phyloP scores from a whole-genome alignment of 2,888 invertebrate genomes.

The Ichneumon xanthorius region DNA sequence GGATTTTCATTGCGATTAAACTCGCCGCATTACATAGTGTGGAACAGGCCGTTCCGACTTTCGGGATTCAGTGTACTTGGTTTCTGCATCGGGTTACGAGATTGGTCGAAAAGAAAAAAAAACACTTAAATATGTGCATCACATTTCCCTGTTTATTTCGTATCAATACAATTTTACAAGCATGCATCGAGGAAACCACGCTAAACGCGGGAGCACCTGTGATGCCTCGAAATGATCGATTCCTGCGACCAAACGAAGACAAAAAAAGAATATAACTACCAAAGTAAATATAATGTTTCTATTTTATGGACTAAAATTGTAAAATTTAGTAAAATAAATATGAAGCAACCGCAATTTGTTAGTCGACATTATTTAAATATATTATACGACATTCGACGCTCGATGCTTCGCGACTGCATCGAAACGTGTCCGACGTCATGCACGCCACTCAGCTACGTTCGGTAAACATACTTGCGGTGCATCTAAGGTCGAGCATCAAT shows the following conservation, averaged over 20 bases:
- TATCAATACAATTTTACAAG: conserved; percentile 38
- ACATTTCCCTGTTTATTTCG: conserved; percentile 47
- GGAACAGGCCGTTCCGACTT: no score
- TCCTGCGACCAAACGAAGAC: conserved; percentile 43
- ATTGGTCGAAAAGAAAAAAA: background rate
- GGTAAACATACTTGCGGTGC: conserved; percentile 17
- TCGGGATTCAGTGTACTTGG: background rate
- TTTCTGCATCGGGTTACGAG: background rate
- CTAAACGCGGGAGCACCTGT: background rate
- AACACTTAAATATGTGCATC: conserved; percentile 27
- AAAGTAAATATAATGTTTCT: conserved; percentile 45
- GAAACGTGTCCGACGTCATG: background rate
- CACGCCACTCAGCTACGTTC: background rate
- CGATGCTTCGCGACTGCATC: conserved; percentile 13
- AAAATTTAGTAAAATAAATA: conserved; percentile 62
- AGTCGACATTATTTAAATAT: conserved; percentile 27
- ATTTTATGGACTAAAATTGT: conserved; percentile 59
- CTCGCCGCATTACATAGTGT: no score
- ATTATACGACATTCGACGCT: conserved; percentile 1
- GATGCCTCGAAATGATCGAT: conserved; percentile 47
- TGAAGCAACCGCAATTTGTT: conserved; percentile 44
- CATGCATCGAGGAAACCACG: conserved; percentile 15
- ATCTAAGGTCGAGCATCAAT: conserved; percentile 13
- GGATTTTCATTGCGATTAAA: background rate
- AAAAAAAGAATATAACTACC: conserved; percentile 18